Evolutionary conservation across 1,140 invertebrate genomes (phyloP).

Genomic region (Tetragnatha versicolor): DNA sequence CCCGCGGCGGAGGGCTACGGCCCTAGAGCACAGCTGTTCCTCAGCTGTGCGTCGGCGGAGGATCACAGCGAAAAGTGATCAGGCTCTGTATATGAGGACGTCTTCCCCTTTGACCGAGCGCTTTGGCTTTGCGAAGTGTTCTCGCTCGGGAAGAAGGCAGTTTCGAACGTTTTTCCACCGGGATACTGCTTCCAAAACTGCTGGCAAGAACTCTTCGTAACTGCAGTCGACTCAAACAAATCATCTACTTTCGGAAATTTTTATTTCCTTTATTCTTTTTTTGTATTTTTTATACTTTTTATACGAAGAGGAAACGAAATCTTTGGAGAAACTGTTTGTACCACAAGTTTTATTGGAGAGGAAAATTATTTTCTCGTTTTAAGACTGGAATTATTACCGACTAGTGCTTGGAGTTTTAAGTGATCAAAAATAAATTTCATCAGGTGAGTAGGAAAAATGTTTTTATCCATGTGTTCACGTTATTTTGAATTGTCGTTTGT

Average conservation of each 20-base stretch:
- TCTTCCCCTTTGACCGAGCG: slow-evolving; percentile 1
- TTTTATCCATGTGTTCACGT: slow-evolving; percentile 9
- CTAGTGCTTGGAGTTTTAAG: neutral
- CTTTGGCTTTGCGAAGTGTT: slow-evolving; percentile 48
- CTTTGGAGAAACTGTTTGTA: slow-evolving; percentile 28
- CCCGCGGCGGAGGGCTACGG: neutral
- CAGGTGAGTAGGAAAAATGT: slow-evolving; percentile 11
- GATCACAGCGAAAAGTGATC: slow-evolving; percentile 51
- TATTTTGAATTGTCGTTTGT: slow-evolving; percentile 36
- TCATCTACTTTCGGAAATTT: neutral
- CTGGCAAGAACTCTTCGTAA: slow-evolving; percentile 18
- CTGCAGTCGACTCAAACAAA: neutral
- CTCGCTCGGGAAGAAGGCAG: neutral
- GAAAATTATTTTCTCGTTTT: neutral
- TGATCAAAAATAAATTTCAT: slow-evolving; percentile 22
- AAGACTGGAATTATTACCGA: slow-evolving; percentile 14
- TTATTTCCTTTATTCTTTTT: slow-evolving; percentile 16
- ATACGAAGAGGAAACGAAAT: neutral
- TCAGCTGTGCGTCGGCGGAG: slow-evolving; percentile 46
- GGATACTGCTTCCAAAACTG: neutral
- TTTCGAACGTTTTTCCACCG: slow-evolving; percentile 9
- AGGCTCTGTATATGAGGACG: slow-evolving; percentile 48
- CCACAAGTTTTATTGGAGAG: neutral
- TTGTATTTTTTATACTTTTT: slow-evolving; percentile 52
- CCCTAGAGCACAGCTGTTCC: slow-evolving; percentile 31